These are phyloP conservation scores for Mormoops blainvillei DNA, from an alignment of 2,113 vertebrate genomes.

Conservation along the genomic window DNA sequence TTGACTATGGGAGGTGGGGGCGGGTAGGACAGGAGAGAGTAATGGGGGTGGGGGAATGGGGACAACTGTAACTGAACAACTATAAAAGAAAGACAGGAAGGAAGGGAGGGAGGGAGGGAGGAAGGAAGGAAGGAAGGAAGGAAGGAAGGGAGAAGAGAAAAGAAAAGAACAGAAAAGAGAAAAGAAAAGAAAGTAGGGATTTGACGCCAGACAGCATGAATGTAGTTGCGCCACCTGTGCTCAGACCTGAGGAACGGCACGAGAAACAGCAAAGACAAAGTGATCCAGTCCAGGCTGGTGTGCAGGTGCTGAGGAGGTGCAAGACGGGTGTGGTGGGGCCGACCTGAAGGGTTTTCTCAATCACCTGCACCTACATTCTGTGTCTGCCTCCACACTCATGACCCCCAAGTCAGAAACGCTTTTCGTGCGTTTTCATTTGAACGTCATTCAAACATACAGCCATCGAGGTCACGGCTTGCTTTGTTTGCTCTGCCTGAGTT, in stretches of 20 bases:
- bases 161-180: too few species aligned
- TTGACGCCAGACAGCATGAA: not conserved
- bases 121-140: too few species aligned
- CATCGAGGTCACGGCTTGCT: not conserved
- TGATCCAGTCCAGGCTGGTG: not conserved
- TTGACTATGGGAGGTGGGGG: too few species aligned
- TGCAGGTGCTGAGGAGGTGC: not conserved
- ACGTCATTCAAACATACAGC: not conserved
- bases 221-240: fast-evolving
- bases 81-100: too few species aligned
- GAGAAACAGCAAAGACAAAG: not conserved
- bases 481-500: not conserved
- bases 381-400: not conserved
- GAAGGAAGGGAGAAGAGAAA: too few species aligned
- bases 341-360: not conserved
- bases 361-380: not conserved
- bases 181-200: too few species aligned
- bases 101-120: too few species aligned
- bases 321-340: not conserved
- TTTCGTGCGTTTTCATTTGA: not conserved
- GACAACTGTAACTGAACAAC: too few species aligned
- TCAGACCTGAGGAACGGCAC: not conserved
- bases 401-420: not conserved
- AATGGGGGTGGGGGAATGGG: too few species aligned
- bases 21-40: too few species aligned